These are phyloP conservation scores for Popillia japonica DNA, from an alignment of 1,140 invertebrate species.

Conservation along the genomic window DNA sequence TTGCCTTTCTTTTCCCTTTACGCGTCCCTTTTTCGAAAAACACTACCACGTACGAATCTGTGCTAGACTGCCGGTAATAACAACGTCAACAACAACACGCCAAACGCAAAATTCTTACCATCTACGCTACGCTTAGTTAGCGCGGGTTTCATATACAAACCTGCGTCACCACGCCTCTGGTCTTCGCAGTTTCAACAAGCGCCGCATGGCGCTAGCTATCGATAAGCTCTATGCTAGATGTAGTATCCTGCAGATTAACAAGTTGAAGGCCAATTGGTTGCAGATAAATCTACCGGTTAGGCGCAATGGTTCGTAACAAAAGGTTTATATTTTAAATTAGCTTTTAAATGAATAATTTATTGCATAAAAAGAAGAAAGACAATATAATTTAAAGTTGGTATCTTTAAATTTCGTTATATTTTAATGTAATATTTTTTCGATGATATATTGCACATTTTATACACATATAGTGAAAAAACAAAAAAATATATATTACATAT, in stretches of 20 bases:
- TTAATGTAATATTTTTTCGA: no score
- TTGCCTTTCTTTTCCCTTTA: neutral
- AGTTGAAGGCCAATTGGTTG: conserved; percentile 10
- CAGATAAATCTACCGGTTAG: neutral
- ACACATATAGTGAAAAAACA: no score
- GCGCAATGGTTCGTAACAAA: neutral
- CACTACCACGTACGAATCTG: conserved; percentile 7
- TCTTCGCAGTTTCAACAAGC: neutral
- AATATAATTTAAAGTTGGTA: no score
- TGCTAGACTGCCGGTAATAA: neutral
- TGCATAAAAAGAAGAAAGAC: no score
- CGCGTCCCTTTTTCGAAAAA: neutral
- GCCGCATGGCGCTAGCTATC: conserved; percentile 28
- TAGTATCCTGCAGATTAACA: conserved; percentile 15
- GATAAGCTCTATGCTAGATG: neutral
- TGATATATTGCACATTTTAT: no score
- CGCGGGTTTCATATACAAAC: conserved; percentile 36
- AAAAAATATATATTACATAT: no score
- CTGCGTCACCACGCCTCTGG: conserved; percentile 37
- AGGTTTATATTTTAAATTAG: neutral
- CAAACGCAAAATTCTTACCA: conserved; percentile 30
- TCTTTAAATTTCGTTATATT: no score
- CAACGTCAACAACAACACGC: conserved; percentile 2
- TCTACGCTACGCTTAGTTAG: conserved; percentile 24
- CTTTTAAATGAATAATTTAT: no score